Conservation (phyloP, 2,113 vertebrate species). For the Agapornis roseicollis region DNA sequence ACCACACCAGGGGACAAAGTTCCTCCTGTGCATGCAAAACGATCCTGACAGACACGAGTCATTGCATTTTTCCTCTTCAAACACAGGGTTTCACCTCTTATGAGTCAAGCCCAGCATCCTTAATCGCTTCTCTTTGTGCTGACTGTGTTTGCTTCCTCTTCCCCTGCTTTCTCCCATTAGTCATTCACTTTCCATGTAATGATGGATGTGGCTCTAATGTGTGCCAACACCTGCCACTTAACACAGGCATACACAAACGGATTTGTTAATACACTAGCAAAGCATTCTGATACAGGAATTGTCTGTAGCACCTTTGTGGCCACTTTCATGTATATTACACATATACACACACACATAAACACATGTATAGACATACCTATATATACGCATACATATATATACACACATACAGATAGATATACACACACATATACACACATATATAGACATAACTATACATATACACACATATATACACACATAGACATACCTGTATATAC, state of each 20-base stretch:
- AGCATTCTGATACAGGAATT: background rate
- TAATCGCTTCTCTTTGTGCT: background rate
- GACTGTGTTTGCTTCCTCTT: background rate
- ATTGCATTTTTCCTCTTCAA: background rate
- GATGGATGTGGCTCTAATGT: background rate
- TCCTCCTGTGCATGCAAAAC: background rate
- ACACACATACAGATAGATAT: background rate
- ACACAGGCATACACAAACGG: background rate
- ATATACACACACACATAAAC: background rate
- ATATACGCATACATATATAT: background rate
- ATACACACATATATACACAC: background rate
- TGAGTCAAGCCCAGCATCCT: background rate
- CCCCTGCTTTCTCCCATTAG: background rate
- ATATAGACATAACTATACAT: background rate
- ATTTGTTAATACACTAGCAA: background rate
- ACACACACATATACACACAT: background rate
- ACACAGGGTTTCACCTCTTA: background rate
- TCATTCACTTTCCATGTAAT: background rate
- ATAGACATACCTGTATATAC: background rate
- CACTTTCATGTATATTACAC: background rate
- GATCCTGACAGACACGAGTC: background rate
- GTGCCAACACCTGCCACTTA: background rate
- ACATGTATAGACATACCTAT: background rate
- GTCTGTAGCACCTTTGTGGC: background rate
- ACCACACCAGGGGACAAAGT: background rate